Percentiles rank a stretch among this genome's conserved stretches.
Evolutionary conservation across 2,113 vertebrate species (phyloP).

Genomic region (Odontesthes bonariensis): DNA sequence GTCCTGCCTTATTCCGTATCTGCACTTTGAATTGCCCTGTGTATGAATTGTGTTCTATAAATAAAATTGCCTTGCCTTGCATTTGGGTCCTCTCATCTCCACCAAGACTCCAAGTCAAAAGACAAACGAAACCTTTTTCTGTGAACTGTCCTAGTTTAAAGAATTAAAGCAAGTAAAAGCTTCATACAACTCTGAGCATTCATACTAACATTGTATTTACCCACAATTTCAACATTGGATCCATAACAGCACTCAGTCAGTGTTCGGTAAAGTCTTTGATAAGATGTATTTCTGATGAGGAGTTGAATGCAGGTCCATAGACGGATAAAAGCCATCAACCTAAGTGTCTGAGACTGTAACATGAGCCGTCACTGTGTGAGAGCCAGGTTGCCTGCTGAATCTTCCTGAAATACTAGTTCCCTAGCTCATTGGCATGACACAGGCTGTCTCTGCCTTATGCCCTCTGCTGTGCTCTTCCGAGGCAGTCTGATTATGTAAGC

Average conservation of each 20-base stretch:
- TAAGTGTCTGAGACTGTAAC: constrained; percentile 24
- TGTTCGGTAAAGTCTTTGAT: constrained; percentile 6
- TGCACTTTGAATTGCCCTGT: no score
- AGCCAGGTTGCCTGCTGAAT: constrained; percentile 33
- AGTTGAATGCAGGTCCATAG: constrained; percentile 25
- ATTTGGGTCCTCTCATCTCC: no score
- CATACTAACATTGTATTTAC: constrained; percentile 6
- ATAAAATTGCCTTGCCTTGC: no score
- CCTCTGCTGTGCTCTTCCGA: constrained; percentile 72
- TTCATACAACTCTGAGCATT: not conserved
- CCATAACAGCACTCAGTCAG: constrained; percentile 14
- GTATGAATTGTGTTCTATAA: no score
- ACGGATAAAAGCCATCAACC: constrained; percentile 25
- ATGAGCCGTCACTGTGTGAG: constrained; percentile 30
- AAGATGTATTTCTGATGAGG: constrained; percentile 23
- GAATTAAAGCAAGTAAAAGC: not conserved
- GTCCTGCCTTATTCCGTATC: no score
- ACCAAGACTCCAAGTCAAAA: no score
- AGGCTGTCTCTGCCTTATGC: constrained; percentile 64
- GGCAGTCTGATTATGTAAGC: constrained; percentile 79
- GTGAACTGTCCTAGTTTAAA: no score
- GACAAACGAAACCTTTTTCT: no score
- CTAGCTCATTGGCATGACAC: constrained; percentile 58
- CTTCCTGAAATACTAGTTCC: constrained; percentile 57
- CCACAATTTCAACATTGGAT: not conserved